Conservation (phyloP, 2,888 invertebrate species). For the Aricia artaxerxes region DNA sequence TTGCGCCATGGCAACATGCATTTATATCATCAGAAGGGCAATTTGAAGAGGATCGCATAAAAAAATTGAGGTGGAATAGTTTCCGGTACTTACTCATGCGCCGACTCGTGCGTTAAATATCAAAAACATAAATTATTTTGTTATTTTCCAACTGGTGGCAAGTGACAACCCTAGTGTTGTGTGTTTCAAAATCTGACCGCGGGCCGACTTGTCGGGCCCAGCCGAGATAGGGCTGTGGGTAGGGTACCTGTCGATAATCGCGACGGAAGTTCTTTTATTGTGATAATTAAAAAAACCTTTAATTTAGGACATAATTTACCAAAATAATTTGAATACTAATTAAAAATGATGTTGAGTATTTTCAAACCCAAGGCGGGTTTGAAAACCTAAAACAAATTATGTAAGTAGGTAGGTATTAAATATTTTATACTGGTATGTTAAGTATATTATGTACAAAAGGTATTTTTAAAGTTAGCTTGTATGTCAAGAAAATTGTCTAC, state of each 20-base stretch:
- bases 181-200: slow-evolving; percentile 69
- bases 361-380: no score
- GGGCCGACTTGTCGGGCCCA: slow-evolving; percentile 34
- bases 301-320: neutral
- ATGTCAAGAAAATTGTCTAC: neutral
- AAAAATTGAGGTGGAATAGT: no score
- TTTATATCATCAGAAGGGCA: no score
- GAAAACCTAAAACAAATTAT: neutral
- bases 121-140: no score
- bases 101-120: no score
- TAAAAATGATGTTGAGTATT: neutral
- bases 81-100: no score
- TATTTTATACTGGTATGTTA: neutral
- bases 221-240: slow-evolving; percentile 30
- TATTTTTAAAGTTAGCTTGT: neutral
- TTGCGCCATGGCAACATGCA: no score
- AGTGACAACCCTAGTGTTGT: slow-evolving; percentile 33
- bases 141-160: neutral
- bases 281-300: slow-evolving; percentile 20
- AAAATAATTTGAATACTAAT: neutral
- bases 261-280: slow-evolving; percentile 41
- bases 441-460: neutral
- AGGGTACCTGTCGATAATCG: slow-evolving; percentile 46
- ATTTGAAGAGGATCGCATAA: no score
- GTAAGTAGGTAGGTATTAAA: neutral